Percentiles rank a stretch among this genome's conserved stretches.
phyloP scores from a whole-genome alignment of 2,797 vertebrate genomes.

The Halcyon badia region DNA sequence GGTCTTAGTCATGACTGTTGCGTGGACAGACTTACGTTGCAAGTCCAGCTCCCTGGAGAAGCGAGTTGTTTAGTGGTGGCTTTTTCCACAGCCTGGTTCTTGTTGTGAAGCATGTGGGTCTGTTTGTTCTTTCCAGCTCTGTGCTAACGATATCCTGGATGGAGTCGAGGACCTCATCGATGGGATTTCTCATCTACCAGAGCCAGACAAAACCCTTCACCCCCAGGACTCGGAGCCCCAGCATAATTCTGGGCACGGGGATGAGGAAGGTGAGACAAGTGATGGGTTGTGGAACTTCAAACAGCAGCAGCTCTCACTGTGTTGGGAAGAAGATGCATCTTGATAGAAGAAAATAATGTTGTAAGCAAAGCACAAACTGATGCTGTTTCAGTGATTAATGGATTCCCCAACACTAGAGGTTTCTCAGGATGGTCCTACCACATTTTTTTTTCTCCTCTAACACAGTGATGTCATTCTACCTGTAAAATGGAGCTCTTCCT shows the following conservation, averaged over 20 bases:
- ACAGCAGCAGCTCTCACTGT: neutral
- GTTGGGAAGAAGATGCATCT: neutral
- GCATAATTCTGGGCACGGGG: constrained; percentile 75
- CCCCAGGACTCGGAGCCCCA: constrained; percentile 86
- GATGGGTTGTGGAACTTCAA: neutral
- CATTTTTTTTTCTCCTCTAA: neutral
- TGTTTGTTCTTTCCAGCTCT: constrained; percentile 84
- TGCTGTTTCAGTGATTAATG: neutral
- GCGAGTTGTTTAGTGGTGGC: neutral
- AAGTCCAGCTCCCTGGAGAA: neutral
- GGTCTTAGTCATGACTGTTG: neutral
- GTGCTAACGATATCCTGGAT: constrained; percentile 89
- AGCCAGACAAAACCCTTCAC: constrained; percentile 88
- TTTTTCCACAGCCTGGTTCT: neutral
- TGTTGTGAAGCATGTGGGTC: neutral
- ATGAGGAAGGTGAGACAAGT: constrained; percentile 85
- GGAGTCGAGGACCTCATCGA: constrained; percentile 92
- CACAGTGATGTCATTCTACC: neutral
- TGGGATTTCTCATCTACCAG: constrained; percentile 87
- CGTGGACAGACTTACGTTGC: neutral
- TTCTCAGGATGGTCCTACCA: neutral
- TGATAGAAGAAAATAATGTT: neutral
- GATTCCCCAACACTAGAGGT: neutral
- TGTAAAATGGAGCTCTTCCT: neutral
- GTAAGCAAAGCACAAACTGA: neutral